Evolutionary conservation across 2,113 vertebrate species (phyloP).

Genomic region (Chamaetylas fuelleborni): DNA sequence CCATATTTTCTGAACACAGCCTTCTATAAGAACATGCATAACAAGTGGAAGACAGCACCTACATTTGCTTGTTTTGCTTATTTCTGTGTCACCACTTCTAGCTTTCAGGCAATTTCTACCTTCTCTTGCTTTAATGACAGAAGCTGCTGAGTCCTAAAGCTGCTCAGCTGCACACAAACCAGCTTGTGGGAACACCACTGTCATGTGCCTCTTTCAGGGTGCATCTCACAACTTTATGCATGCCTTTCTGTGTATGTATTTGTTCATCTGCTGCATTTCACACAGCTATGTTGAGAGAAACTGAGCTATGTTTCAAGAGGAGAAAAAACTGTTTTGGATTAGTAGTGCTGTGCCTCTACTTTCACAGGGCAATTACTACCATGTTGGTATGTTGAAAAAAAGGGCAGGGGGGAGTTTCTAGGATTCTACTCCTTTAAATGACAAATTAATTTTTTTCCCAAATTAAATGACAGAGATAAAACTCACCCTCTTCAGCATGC

Average conservation of each 20-base stretch:
- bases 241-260: not conserved
- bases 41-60: not conserved
- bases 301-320: not conserved
- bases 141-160: not conserved
- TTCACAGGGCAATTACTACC: not conserved
- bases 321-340: not conserved
- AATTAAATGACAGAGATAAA: not conserved
- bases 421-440: not conserved
- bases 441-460: not conserved
- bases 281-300: not conserved
- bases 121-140: not conserved
- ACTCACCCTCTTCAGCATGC: not conserved
- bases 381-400: not conserved
- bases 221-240: not conserved
- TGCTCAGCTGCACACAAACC: not conserved
- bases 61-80: not conserved
- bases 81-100: not conserved
- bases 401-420: not conserved
- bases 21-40: not conserved
- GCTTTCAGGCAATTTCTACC: not conserved
- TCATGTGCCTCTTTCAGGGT: not conserved
- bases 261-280: not conserved
- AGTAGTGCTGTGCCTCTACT: not conserved
- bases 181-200: not conserved
- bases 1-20: not conserved